Base-by-base conservation (phyloP, 1,140 invertebrate species). In the Onthophagus taurus region DNA sequence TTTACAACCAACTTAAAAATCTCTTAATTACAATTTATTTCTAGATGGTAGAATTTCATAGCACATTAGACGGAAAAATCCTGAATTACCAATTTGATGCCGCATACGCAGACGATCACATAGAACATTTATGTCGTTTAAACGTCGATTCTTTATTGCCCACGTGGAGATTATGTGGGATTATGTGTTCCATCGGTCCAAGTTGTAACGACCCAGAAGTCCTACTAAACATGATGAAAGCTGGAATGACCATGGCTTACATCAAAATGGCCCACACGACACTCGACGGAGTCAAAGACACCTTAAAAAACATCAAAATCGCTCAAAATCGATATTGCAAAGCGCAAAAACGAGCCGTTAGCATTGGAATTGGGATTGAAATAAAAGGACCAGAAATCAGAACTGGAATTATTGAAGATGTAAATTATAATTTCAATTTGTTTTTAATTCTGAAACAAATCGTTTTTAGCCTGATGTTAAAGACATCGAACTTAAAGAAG, bases 181-280 rank as follows among this genome's bases (percentile, higher is more conserved):
- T 64, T 24, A 46, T 59, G 4, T 58, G 54, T 20, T 55, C 52
- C n/a, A 49, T 64, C 50, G 11, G 31, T 43, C 29, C 18, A 31
- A 33, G 33, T 24, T 31, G 16, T 31, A 20, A 20, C 3, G 16
- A 14, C 13, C 6, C n/a, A 4, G 31, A 43, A 14, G 76, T 67
- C 49, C 51, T 89, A 44, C 72, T 79, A 52, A 69, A 83, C 50
- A 83, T 91, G 80, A 82, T 91, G 45, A 70, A 72, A 34, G 76
- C 76, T 21, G 87, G 87, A 0, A 89, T 91, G 84, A 86, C 86
- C 49, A 76, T 89, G 52, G 84, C 83, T 16, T 58, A 85, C 17
- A 64, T 89, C 26, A 85, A 86, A 59, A 79, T 86, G 52, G 76
- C 79, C 4, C 85, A 83, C 62, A 83, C 81, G 23, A 70, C 75